phyloP scores from a whole-genome alignment of 2,888 invertebrate genomes.

The Megastigmus dorsalis region DNA sequence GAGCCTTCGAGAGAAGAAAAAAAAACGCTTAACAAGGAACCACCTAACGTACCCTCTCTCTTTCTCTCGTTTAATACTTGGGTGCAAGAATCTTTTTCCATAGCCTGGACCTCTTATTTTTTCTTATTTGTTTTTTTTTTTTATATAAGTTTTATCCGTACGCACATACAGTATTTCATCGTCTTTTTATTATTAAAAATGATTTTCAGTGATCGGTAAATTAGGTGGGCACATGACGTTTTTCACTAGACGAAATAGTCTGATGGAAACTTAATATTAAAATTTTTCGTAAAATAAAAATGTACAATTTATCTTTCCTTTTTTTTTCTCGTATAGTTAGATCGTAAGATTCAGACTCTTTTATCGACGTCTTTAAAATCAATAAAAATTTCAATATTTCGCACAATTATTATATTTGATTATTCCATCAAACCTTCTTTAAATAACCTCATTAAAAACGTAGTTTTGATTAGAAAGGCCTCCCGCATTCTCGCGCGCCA shows the following conservation, averaged over 20 bases:
- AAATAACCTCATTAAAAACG: slow-evolving; percentile 31
- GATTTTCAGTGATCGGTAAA: slow-evolving; percentile 33
- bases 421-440: slow-evolving; percentile 42
- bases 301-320: slow-evolving; percentile 23
- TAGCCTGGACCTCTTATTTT: slow-evolving; percentile 25
- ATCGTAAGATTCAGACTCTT: background rate
- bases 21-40: slow-evolving; percentile 50
- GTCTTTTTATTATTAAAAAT: background rate
- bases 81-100: slow-evolving; percentile 30
- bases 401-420: slow-evolving; percentile 4
- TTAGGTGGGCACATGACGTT: slow-evolving; percentile 39
- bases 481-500: slow-evolving; percentile 36
- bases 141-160: background rate
- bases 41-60: slow-evolving; percentile 37
- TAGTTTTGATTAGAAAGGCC: slow-evolving; percentile 47
- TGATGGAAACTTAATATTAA: slow-evolving; percentile 28
- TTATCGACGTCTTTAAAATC: slow-evolving; percentile 20
- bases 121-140: slow-evolving; percentile 5
- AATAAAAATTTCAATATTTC: slow-evolving; percentile 15
- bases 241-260: slow-evolving; percentile 11
- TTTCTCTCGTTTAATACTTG: slow-evolving; percentile 29
- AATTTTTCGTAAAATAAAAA: slow-evolving; percentile 28
- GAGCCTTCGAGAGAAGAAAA: slow-evolving; percentile 49
- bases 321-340: background rate
- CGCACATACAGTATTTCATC: background rate